Evolutionary conservation across 2,797 vertebrate genomes (phyloP).

Genomic region (Sebastes hubbsi): DNA sequence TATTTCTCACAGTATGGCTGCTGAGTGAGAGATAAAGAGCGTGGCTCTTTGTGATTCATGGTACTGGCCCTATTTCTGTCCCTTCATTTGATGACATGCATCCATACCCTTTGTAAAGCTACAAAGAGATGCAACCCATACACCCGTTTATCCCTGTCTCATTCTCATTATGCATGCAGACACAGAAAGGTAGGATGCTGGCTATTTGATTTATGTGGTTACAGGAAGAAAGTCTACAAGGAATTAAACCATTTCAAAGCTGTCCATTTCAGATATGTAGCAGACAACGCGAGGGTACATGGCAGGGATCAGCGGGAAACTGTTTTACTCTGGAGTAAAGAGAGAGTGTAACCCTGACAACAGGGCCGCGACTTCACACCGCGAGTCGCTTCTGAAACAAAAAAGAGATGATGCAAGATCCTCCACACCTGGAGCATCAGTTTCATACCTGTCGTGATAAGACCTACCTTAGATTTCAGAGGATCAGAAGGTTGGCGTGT

Average conservation of each 20-base stretch:
- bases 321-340: background rate
- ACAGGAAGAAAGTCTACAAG: background rate
- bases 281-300: background rate
- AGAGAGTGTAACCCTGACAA: background rate
- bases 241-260: conserved; percentile 7
- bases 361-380: background rate
- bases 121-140: conserved; percentile 3
- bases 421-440: background rate
- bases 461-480: conserved; percentile 71
- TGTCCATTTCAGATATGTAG: background rate
- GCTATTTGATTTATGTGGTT: background rate
- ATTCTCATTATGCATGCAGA: background rate
- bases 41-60: conserved; percentile 10
- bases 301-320: background rate
- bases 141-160: background rate
- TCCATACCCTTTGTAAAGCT: background rate
- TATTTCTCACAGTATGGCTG: background rate
- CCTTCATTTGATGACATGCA: conserved; percentile 8
- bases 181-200: background rate
- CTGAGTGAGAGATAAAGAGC: conserved; percentile 2
- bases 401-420: background rate
- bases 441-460: background rate
- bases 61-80: background rate
- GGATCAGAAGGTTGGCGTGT: background rate
- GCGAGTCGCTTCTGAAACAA: background rate